A percentile compares a stretch with the other conserved stretches of the same genome.
These are phyloP conservation scores for Anser brachyrhynchus DNA, from an alignment of 2,113 vertebrate species.

Conservation along the genomic window DNA sequence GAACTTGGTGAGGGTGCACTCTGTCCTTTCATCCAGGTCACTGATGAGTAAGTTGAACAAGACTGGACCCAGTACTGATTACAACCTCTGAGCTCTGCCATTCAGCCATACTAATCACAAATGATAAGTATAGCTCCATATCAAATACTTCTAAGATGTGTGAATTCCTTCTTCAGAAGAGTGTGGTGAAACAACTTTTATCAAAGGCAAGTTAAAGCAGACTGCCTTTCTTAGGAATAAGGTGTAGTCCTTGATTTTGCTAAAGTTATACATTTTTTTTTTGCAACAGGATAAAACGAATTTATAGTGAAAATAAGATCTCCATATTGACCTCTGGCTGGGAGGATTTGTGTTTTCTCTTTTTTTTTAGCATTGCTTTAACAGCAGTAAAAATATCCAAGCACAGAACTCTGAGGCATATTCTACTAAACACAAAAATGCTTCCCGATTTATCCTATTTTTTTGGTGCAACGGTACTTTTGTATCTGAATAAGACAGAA, in stretches of 20 bases:
- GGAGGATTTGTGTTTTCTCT: neutral
- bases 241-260: neutral
- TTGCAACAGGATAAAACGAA: neutral
- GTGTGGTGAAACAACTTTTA: neutral
- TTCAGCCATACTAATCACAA: neutral
- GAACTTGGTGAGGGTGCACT: too few relatives aligned
- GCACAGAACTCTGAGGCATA: neutral
- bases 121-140: neutral
- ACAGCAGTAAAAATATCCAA: neutral
- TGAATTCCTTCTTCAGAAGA: neutral
- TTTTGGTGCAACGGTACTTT: neutral
- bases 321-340: neutral
- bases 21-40: too few relatives aligned
- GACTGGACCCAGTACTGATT: too few relatives aligned
- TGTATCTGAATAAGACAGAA: neutral
- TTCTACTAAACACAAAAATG: neutral
- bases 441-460: neutral
- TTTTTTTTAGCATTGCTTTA: neutral
- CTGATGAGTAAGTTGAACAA: too few relatives aligned
- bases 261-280: neutral
- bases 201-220: slow-evolving; percentile 5
- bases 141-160: neutral
- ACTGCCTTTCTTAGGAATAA: neutral
- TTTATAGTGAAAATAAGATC: neutral
- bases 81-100: too few relatives aligned